Evolutionary conservation across 1,140 invertebrate genomes (phyloP), one percentile per base, ranked within the genome.

Genomic region (Halesus radiatus): DNA sequence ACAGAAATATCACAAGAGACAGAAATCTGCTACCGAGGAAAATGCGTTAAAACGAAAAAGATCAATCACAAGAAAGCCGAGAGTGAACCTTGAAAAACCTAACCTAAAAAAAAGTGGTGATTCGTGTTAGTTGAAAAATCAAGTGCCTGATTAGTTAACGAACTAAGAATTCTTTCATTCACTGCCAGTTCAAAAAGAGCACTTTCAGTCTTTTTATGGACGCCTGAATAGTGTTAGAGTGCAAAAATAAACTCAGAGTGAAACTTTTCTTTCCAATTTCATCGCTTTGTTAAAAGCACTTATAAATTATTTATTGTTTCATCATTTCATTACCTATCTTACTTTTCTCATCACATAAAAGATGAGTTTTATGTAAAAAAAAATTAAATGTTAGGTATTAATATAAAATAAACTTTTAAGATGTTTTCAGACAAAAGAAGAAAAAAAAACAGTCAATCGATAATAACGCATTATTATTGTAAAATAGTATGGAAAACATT

Each of bases 1-100:
- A 94, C 94, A 0, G 94, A 95, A 88, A 91, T 96, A 45, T 95
- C 95, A 8, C 93, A 95, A 80, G 95, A 96, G 91, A 96, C 95
- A 20, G 95, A 96, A 88, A 96, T 96, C 64, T 96, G 95, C 84
- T 96, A 94, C 85, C 92, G 94, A 84, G 95, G 95, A 20, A 93
- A 93, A 83, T 96, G 95, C 86, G 92, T 96, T 72, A 95, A 95
- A 88, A 94, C 94, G 8, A 93, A 89, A 83, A 85, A 87, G 50
- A 62, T 80, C 77, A 66, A 81, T 22, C 53, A 76, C 62, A 80
- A 80, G 26, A 80, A 83, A 81, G 60, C 53, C 54, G 32, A 60
- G 18, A 80, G 20, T 5, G 26, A 23, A 52, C 68, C 52, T 32
- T 76, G 64, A 77, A 20, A 22, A 32, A 50, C 76, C 62, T 37